Base-by-base conservation (phyloP, 2,113 vertebrate genomes). In the Pangasianodon hypophthalmus region DNA sequence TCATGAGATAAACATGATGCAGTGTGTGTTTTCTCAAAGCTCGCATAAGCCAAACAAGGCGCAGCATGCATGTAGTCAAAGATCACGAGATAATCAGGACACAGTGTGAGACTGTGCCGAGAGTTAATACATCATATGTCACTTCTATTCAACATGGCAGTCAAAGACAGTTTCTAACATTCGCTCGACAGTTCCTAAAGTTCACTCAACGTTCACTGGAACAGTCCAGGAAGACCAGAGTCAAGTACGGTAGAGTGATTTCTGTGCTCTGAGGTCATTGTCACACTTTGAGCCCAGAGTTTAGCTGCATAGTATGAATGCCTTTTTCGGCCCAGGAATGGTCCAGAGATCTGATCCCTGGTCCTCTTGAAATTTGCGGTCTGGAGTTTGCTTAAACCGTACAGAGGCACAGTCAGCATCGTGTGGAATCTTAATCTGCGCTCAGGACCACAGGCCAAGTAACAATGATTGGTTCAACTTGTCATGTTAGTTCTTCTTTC, bases 81-180 rank as follows among this genome's bases (percentile, higher is more conserved):
- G 67, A 32, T 71, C 21, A 3, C 32, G 62, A 71, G 50, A 58
- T 58, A 89, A 79, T 52, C 83, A 85, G 88, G 41, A 46, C 26
- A 77, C 88, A 46, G 32, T 62, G 26, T 37, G 52, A 85, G 82
- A 50, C n/a, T 52, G 44, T 52, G 19, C 9, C 11, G 11, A 1
- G 29, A 32, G 54, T 67, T 32, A 52, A 67, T 46, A 69, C 46
- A 52, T 75, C 7, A 44, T 77, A 6, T 56, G 62, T 29, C 56
- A 29, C 21, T 41, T 83, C 48, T 69, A 0, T 67, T 67, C 37
- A 64, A 85, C 83, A 79, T 77, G n/a, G 13, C 69, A 58, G 67
- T 56, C 50, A 32, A 58, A n/a, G 32, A 60, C 77, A 69, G 58
- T 32, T 24, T 58, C 58, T 52, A 81, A 58, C 41, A 37, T 79